Conservation (phyloP, 2,113 vertebrate species). For the Chelonoidis abingdonii region DNA sequence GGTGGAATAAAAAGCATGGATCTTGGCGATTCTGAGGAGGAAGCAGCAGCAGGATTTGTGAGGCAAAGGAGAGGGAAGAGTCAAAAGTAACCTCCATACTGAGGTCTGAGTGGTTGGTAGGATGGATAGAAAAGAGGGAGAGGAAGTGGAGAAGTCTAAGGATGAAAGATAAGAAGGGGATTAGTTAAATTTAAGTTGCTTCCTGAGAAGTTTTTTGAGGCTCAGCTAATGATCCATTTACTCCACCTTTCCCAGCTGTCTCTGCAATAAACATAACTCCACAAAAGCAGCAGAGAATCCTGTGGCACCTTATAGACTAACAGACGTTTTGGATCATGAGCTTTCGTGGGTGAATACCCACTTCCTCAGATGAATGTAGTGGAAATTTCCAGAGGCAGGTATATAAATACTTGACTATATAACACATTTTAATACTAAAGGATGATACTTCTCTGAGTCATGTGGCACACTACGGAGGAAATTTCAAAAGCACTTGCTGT, state of each 20-base stretch:
- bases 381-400: too few species aligned
- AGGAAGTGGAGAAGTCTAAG: not conserved
- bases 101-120: not conserved
- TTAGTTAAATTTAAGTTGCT: not conserved
- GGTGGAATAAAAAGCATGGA: rapidly evolving
- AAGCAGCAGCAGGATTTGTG: not conserved
- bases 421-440: not conserved
- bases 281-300: too few species aligned
- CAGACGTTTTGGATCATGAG: too few species aligned
- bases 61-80: rapidly evolving
- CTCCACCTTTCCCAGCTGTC: not conserved
- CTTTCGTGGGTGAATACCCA: too few species aligned
- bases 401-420: not conserved
- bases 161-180: not conserved
- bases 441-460: not conserved
- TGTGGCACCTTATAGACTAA: too few species aligned
- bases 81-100: not conserved
- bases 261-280: too few species aligned
- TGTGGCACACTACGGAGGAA: not conserved
- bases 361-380: too few species aligned
- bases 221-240: rapidly evolving
- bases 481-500: not conserved
- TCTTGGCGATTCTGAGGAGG: not conserved
- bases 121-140: not conserved
- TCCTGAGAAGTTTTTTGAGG: not conserved